Percentiles rank a stretch among this genome's conserved stretches.
These are phyloP conservation scores for Apis florea DNA, from an alignment of 1,140 invertebrate species.

Conservation along the genomic window DNA sequence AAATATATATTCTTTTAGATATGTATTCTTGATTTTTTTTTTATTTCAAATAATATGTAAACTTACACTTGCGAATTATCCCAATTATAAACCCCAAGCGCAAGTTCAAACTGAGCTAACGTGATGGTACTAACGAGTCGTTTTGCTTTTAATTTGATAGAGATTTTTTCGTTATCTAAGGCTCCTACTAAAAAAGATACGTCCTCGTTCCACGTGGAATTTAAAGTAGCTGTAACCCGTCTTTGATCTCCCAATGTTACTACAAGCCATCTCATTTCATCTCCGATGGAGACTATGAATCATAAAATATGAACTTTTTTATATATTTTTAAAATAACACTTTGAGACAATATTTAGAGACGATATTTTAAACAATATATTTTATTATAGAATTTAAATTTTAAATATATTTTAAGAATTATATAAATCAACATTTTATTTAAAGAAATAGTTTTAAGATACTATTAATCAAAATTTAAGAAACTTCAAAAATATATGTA, in stretches of 20 bases:
- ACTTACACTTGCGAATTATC: slow-evolving; percentile 79
- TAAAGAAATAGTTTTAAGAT: too few species aligned
- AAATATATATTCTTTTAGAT: not conserved
- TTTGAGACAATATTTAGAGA: not conserved
- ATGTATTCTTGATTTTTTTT: not conserved
- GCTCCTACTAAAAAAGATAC: slow-evolving; percentile 80
- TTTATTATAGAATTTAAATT: not conserved
- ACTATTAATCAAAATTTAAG: too few species aligned
- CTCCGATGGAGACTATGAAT: slow-evolving; percentile 59
- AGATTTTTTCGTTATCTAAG: slow-evolving; percentile 78
- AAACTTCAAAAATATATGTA: too few species aligned
- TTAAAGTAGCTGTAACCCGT: slow-evolving; percentile 76
- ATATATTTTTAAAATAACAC: not conserved
- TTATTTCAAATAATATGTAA: not conserved
- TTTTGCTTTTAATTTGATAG: slow-evolving; percentile 80
- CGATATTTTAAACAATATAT: not conserved
- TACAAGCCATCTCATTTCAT: slow-evolving; percentile 78
- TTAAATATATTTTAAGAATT: too few species aligned
- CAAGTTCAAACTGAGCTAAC: slow-evolving; percentile 79
- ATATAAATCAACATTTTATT: too few species aligned
- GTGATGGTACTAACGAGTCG: slow-evolving; percentile 81
- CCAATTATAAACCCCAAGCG: slow-evolving; percentile 79
- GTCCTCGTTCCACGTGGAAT: slow-evolving; percentile 78
- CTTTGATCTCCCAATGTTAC: slow-evolving; percentile 78
- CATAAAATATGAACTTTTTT: not conserved